Evolutionary conservation across 2,113 vertebrate species (phyloP).

Genomic region (Hiodon tergisus): DNA sequence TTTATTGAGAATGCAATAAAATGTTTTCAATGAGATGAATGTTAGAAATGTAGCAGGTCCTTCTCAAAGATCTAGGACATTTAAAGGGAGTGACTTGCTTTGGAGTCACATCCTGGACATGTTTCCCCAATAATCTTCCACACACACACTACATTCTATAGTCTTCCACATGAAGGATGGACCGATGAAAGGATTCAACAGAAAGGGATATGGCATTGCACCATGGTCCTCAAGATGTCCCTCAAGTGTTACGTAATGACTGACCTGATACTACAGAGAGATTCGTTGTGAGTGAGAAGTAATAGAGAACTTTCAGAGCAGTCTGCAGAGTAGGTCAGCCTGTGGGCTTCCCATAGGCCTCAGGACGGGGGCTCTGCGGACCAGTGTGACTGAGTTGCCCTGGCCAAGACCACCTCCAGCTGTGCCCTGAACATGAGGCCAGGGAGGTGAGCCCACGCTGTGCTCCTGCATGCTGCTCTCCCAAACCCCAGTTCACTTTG

Average conservation of each 20-base stretch:
- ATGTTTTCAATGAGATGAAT: not conserved
- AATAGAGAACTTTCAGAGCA: not conserved
- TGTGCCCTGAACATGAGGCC: not conserved
- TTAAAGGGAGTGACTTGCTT: too few relatives aligned
- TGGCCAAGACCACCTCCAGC: not conserved
- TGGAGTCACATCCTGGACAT: too few relatives aligned
- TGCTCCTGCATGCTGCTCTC: not conserved
- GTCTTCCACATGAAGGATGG: too few relatives aligned
- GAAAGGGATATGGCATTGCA: too few relatives aligned
- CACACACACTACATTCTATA: too few relatives aligned
- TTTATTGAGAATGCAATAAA: not conserved
- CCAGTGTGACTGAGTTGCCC: not conserved
- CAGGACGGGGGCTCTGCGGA: not conserved
- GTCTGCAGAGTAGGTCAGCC: too few relatives aligned
- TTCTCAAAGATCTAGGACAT: not conserved
- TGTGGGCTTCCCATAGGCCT: not conserved
- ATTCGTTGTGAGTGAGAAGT: too few relatives aligned
- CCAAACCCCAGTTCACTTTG: not conserved
- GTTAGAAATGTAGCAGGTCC: not conserved
- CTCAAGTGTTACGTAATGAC: too few relatives aligned
- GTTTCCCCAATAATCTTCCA: too few relatives aligned
- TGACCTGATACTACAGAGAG: too few relatives aligned
- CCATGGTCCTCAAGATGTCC: too few relatives aligned
- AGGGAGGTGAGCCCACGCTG: not conserved
- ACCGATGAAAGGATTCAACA: too few relatives aligned